A percentile compares a stretch with the other conserved stretches of the same genome.
These are phyloP conservation scores for Atlantisia rogersi DNA, from an alignment of 2,113 vertebrate genomes.

Conservation along the genomic window DNA sequence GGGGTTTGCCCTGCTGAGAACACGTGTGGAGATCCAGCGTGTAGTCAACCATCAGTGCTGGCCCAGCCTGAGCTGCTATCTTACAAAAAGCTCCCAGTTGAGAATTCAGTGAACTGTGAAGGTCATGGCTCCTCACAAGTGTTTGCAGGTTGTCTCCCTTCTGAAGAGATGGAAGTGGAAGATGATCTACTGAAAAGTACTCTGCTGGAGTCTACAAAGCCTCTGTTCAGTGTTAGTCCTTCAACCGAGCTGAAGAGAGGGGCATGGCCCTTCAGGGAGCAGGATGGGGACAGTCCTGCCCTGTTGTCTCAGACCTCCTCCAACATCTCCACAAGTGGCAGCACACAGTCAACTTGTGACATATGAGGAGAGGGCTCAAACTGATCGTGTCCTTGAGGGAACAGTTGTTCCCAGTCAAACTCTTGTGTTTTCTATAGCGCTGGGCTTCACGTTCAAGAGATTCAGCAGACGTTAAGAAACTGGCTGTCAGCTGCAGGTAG, in stretches of 20 bases:
- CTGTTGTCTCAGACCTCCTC: constrained; percentile 61
- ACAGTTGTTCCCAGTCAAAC: background rate
- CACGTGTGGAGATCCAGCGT: background rate
- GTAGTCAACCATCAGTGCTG: constrained; percentile 1
- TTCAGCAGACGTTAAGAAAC: background rate
- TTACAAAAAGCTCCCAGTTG: constrained; percentile 21
- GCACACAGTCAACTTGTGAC: constrained; percentile 71
- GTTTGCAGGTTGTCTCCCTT: constrained; percentile 44
- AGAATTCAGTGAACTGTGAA: constrained; percentile 43
- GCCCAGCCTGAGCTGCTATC: background rate
- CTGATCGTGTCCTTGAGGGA: background rate
- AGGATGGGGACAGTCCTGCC: constrained; percentile 51
- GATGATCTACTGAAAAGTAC: constrained; percentile 66
- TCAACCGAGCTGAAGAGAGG: constrained; percentile 34
- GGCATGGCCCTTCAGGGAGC: constrained; percentile 36
- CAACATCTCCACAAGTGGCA: constrained; percentile 50
- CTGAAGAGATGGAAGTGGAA: constrained; percentile 85
- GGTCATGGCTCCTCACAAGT: background rate
- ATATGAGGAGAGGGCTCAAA: constrained; percentile 53
- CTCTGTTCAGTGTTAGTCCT: constrained; percentile 62
- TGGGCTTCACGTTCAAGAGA: background rate
- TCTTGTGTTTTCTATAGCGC: background rate
- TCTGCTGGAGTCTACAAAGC: constrained; percentile 49
- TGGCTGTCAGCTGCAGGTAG: constrained; percentile 15
- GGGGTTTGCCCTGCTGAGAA: constrained; percentile 65